Base-by-base conservation (phyloP, 2,113 vertebrate species). In the Hydrochoerus hydrochaeris region DNA sequence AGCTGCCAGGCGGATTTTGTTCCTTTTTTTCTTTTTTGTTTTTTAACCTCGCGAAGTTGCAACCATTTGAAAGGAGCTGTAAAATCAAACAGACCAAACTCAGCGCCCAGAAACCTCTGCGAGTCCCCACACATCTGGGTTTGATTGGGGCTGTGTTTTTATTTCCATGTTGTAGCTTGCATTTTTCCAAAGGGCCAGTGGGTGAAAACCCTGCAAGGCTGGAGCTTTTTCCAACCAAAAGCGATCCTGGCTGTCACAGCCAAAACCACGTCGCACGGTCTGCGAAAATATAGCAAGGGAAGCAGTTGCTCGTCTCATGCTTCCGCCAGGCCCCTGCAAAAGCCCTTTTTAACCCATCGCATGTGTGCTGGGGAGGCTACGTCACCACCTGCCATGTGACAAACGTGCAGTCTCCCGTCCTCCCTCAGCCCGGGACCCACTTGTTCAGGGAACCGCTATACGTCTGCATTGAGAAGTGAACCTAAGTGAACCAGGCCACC, bases 231-330 rank as follows among this genome's bases (percentile, higher is more conserved):
- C 32, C 17, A 46, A 32, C 13, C 0, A 7, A 2, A 0, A 24
- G 7, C 35, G 17, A 20, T 17, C 7, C 71, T 3, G 19, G 44
- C 57, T 41, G 26, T 13, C 44, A 1, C 26, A 12, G 7, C 80
- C 0, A 30, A 58, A 17, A n/a, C 54, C 0, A 0, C 1, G 6
- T 28, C 10, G 7, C 35, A 1, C 0, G 30, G 16, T 63, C 19
- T 41, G 5, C 0, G 63, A 92, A 95, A 85, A 81, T 38, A 28
- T 1, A 11, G 0, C 11, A 1, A 16, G 0, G 0, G 30, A 0
- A 38, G 52, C 69, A 52, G 65, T 12, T 1, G 5, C 41, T 38
- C 0, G 0, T 6, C 16, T 22, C 57, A 4, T 0, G 0, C 41
- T 28, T 22, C 49, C 30, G 19, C 11, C 11, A 1, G 86, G 85